Evolutionary conservation across 1,140 invertebrate species (phyloP).

Genomic region (Reticulitermes speratus): DNA sequence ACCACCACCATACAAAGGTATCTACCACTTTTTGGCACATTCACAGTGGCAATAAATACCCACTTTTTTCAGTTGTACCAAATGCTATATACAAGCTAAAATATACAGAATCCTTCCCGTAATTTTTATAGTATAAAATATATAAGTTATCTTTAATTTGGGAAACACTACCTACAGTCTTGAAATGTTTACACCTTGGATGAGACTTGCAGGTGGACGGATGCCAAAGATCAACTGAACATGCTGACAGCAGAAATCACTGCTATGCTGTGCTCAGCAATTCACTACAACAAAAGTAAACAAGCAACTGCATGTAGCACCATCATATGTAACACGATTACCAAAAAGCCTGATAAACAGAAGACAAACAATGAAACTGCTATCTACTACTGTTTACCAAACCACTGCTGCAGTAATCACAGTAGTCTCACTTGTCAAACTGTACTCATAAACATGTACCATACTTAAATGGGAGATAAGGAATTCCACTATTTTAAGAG

Average conservation of each 20-base stretch:
- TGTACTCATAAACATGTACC: too few species aligned
- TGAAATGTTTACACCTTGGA: not conserved
- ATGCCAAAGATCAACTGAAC: not conserved
- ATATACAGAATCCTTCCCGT: not conserved
- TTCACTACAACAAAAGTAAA: not conserved
- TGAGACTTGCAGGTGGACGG: constrained; percentile 1
- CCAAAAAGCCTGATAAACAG: too few species aligned
- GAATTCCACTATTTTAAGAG: too few species aligned
- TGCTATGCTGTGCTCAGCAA: not conserved
- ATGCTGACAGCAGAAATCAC: not conserved
- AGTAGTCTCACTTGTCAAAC: too few species aligned
- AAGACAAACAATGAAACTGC: too few species aligned
- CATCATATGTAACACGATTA: too few species aligned
- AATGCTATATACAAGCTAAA: not conserved
- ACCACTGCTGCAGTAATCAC: too few species aligned
- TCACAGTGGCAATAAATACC: not conserved
- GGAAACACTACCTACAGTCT: constrained; percentile 4
- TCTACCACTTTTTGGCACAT: not conserved
- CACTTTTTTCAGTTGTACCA: not conserved
- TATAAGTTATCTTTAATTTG: not conserved
- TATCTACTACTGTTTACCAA: too few species aligned
- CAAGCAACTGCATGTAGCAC: not conserved
- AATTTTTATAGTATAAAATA: constrained; percentile 19
- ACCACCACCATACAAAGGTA: not conserved
- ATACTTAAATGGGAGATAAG: too few species aligned